Evolutionary conservation across 2,888 invertebrate species (phyloP).

Genomic region (Polymixis lichenea): DNA sequence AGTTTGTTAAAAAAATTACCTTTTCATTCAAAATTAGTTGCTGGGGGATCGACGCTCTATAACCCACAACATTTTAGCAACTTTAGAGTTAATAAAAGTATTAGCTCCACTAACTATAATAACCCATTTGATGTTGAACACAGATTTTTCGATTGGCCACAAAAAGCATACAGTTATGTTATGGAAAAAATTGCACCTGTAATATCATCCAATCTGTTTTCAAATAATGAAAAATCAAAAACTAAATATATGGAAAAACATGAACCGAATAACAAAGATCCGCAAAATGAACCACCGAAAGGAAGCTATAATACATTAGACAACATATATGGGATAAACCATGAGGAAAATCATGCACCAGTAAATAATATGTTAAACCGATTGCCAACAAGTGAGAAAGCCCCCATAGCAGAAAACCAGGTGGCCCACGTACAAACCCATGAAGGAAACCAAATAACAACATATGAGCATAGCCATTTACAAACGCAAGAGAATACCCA

Average conservation of each 20-base stretch:
- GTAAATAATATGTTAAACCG: not conserved
- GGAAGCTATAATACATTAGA: not conserved
- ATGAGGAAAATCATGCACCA: not conserved
- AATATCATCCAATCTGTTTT: not conserved
- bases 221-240: not conserved
- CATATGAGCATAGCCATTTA: not conserved
- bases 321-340: not conserved
- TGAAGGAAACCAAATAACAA: not conserved
- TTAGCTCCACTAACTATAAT: not conserved
- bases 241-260: not conserved
- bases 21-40: constrained; percentile 4
- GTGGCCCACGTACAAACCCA: not conserved
- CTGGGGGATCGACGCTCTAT: not conserved
- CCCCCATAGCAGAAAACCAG: not conserved
- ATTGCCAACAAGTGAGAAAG: not conserved
- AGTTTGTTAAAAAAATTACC: constrained; percentile 15
- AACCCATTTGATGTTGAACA: not conserved
- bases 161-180: constrained; percentile 3
- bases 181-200: not conserved
- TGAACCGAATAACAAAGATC: not conserved
- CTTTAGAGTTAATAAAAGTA: not conserved
- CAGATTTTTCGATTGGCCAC: not conserved
- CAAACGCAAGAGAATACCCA: not conserved
- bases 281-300: not conserved
- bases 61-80: constrained; percentile 29